Evolutionary conservation across 2,113 vertebrate species (phyloP), one percentile per base, ranked within the genome.

Genomic region (Vimba vimba): DNA sequence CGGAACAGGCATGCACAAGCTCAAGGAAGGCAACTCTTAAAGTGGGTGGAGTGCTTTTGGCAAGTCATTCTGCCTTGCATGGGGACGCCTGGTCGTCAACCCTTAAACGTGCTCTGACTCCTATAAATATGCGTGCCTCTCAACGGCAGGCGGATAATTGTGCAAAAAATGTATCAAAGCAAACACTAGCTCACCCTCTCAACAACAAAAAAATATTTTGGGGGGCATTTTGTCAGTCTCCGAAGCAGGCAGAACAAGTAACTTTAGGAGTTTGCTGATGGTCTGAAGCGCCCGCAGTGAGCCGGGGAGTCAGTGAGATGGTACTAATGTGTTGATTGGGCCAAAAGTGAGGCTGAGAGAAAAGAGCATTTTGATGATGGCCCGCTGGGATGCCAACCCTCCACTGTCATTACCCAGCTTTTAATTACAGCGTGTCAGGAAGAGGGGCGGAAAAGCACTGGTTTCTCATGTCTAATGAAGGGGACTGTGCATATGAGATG

Each of bases 331-430:
- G 91, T 84, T 80, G 86, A 91, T 90, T 79, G 91, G 87, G 89
- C 85, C 86, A 75, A 76, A 82, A 81, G 82, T 59, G 74, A 89
- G 87, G 86, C 82, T 59, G 85, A 71, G 57, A 79, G 86, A 92
- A 90, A 85, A 68, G 69, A 89, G 81, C 84, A 19, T 92, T 93
- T 93, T 91, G 91, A 92, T 87, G 86, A 87, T 83, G 77, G 89
- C 92, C 91, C 47, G 85, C 91, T 90, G 92, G 39, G 91, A 91
- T 82, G 85, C 87, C 89, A 78, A 86, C 86, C 88, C 92, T 89
- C 90, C 92, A 92, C 93, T 93, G 91, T 93, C 91, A 94, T 95
- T 94, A 94, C 90, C 52, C 83, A 73, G 81, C 68, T 87, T 92
- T 94, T 91, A 91, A 92, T 93, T 91, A 90, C 89, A 90, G 84